Percentiles rank a stretch among this genome's conserved stretches.
These are phyloP conservation scores for Boloria selene DNA, from an alignment of 2,888 invertebrate genomes.

Conservation along the genomic window DNA sequence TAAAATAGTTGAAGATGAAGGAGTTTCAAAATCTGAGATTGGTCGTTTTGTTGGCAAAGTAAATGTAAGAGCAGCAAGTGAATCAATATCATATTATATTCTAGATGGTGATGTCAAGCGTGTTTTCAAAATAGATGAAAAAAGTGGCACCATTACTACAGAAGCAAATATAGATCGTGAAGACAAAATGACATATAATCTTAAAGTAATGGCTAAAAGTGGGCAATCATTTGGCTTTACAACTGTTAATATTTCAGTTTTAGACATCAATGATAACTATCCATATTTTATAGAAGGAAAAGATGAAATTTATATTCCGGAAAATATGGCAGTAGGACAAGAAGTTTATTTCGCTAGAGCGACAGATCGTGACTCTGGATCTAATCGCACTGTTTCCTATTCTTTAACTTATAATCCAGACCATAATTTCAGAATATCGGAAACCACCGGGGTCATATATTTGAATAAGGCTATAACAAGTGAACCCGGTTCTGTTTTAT, in stretches of 20 bases:
- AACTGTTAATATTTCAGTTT: conserved; percentile 89
- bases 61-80: conserved; percentile 83
- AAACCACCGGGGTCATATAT: conserved; percentile 94
- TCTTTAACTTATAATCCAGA: conserved; percentile 90
- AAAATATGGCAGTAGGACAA: conserved; percentile 96
- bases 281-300: conserved; percentile 91
- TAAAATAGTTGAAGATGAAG: conserved; percentile 91
- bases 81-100: conserved; percentile 88
- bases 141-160: conserved; percentile 89
- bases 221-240: conserved; percentile 90
- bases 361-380: conserved; percentile 92
- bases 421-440: conserved; percentile 91
- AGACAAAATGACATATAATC: conserved; percentile 87
- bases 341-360: conserved; percentile 95
- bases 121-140: conserved; percentile 91
- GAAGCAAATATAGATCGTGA: conserved; percentile 93
- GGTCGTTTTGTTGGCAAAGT: conserved; percentile 91
- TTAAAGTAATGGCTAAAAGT: conserved; percentile 90
- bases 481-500: conserved; percentile 87
- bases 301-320: conserved; percentile 90
- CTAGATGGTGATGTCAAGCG: conserved; percentile 90
- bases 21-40: conserved; percentile 80
- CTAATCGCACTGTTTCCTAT: conserved; percentile 93
- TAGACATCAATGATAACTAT: conserved; percentile 95
- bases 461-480: conserved; percentile 90